Conservation (phyloP, 2,888 invertebrate genomes). For the Ennomos quercinarius region DNA sequence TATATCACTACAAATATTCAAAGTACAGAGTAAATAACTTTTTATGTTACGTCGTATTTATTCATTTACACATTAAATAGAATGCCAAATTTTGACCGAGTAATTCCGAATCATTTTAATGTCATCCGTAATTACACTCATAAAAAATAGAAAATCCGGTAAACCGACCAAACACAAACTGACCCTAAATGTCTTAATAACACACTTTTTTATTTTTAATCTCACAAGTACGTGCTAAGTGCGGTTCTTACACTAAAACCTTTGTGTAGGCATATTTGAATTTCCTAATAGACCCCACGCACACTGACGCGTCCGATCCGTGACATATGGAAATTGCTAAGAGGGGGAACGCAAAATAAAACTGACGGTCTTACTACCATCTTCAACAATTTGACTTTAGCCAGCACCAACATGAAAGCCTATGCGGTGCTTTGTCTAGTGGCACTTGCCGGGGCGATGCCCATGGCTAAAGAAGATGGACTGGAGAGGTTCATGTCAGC, state of each 20-base stretch:
- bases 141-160: constrained; percentile 35
- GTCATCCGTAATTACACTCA: not conserved
- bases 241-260: constrained; percentile 50
- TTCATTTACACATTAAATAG: not conserved
- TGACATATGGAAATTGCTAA: constrained; percentile 72
- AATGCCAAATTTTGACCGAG: too few relatives aligned
- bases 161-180: constrained; percentile 34
- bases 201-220: constrained; percentile 54
- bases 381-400: constrained; percentile 76
- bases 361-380: constrained; percentile 65
- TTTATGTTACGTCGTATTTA: too few relatives aligned
- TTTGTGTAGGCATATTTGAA: constrained; percentile 50
- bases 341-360: constrained; percentile 79
- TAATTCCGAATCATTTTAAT: too few relatives aligned
- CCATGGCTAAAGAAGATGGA: constrained; percentile 73
- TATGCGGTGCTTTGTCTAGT: constrained; percentile 66
- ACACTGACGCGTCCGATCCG: constrained; percentile 45
- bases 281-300: constrained; percentile 53
- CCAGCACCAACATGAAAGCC: constrained; percentile 72
- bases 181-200: constrained; percentile 51
- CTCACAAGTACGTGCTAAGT: constrained; percentile 67
- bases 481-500: constrained; percentile 72
- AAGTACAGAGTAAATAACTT: too few relatives aligned
- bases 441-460: constrained; percentile 67
- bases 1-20: too few relatives aligned